These are phyloP conservation scores for Drosophila melanica DNA, from an alignment of 1,140 invertebrate genomes.

Conservation along the genomic window DNA sequence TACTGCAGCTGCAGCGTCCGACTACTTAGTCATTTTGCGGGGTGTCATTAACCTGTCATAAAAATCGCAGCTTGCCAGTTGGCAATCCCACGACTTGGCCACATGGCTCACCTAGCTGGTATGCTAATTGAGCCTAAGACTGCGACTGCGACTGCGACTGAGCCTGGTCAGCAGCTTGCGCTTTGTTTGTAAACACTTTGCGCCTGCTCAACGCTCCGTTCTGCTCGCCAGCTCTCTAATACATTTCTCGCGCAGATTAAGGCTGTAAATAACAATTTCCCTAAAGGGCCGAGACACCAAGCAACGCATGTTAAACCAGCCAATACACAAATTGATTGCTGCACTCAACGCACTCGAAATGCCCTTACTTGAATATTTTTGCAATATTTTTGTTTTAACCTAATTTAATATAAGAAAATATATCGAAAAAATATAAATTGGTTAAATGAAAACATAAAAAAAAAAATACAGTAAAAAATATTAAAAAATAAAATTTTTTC, in stretches of 20 bases:
- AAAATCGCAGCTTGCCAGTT: constrained; percentile 63
- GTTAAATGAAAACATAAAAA: too few relatives aligned
- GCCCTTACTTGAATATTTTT: constrained; percentile 14
- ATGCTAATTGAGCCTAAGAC: constrained; percentile 73
- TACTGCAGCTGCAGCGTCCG: constrained; percentile 28
- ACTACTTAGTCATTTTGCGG: constrained; percentile 54
- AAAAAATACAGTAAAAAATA: too few relatives aligned
- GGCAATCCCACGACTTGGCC: constrained; percentile 37
- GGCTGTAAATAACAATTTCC: constrained; percentile 78
- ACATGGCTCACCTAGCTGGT: constrained; percentile 66
- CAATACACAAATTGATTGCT: constrained; percentile 16
- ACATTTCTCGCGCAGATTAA: constrained; percentile 78
- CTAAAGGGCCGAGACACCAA: constrained; percentile 45
- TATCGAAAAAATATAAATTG: too few relatives aligned
- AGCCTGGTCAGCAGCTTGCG: too few relatives aligned
- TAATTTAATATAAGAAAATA: too few relatives aligned
- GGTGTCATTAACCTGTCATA: constrained; percentile 80
- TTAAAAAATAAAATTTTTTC: too few relatives aligned
- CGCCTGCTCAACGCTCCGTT: constrained; percentile 33
- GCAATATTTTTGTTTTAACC: too few relatives aligned
- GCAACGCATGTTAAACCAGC: constrained; percentile 52
- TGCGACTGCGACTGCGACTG: too few relatives aligned
- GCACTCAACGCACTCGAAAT: constrained; percentile 46
- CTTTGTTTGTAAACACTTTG: constrained; percentile 76
- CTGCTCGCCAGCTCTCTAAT: constrained; percentile 68